These are phyloP conservation scores for Xiphophorus maculatus DNA, from an alignment of 2,113 vertebrate species.

Conservation along the genomic window DNA sequence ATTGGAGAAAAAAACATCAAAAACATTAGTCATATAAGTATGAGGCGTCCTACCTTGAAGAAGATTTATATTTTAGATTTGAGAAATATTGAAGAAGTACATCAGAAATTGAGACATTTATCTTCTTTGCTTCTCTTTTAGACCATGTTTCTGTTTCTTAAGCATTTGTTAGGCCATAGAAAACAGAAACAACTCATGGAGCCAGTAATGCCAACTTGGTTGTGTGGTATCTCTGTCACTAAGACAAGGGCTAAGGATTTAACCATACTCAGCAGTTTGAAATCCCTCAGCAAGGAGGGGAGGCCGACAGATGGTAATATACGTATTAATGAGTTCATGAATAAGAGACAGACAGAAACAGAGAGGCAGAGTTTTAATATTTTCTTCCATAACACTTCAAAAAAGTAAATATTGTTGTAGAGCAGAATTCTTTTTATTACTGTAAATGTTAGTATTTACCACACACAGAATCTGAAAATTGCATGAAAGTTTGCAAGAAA, in stretches of 20 bases:
- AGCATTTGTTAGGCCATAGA: background rate
- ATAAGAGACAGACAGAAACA: constrained; percentile 5
- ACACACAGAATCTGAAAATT: background rate
- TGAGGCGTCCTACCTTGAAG: constrained; percentile 50
- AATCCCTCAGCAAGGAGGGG: constrained; percentile 70
- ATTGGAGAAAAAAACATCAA: background rate
- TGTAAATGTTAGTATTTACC: background rate
- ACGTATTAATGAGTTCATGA: constrained; percentile 16
- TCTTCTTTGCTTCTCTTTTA: constrained; percentile 12
- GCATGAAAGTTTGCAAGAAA: background rate
- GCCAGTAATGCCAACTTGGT: constrained; percentile 35
- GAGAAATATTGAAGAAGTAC: background rate
- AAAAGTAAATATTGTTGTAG: background rate
- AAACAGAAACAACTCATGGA: background rate
- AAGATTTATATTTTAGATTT: constrained; percentile 5
- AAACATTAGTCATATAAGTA: background rate
- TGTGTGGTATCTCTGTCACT: constrained; percentile 48
- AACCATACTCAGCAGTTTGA: constrained; percentile 75
- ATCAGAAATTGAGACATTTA: constrained; percentile 7
- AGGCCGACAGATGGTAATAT: constrained; percentile 71
- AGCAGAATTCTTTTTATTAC: background rate
- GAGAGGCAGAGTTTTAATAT: background rate
- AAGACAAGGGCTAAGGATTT: constrained; percentile 70
- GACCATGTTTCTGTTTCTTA: constrained; percentile 7
- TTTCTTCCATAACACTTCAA: background rate